Evolutionary conservation across 2,888 invertebrate species (phyloP).

Genomic region (Rotaria socialis): DNA sequence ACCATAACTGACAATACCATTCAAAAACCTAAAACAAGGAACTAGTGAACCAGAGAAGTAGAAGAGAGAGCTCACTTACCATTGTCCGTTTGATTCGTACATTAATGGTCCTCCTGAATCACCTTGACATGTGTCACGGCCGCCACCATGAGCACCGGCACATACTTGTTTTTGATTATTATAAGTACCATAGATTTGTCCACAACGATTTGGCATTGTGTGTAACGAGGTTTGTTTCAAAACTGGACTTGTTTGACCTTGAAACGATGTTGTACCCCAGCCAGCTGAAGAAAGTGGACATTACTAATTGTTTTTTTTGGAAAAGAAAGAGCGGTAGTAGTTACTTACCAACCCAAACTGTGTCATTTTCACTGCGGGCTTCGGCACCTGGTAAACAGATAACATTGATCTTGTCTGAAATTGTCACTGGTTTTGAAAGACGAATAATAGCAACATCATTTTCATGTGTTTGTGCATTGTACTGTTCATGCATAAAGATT

Average conservation of each 20-base stretch:
- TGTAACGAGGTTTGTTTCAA: not conserved
- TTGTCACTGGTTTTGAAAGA: not conserved
- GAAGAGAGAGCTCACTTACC: not conserved
- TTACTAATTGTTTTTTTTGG: not conserved
- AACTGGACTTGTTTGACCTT: not conserved
- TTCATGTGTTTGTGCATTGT: not conserved
- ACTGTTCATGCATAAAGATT: slow-evolving; percentile 2
- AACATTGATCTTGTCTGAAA: not conserved
- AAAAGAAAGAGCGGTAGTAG: not conserved
- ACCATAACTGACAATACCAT: slow-evolving; percentile 17
- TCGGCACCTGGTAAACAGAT: not conserved
- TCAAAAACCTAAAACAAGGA: not conserved
- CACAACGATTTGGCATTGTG: not conserved
- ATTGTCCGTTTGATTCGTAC: not conserved
- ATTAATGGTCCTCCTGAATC: slow-evolving; percentile 10
- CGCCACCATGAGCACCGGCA: not conserved
- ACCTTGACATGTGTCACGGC: not conserved
- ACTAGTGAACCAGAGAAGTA: not conserved
- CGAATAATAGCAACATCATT: slow-evolving; percentile 20
- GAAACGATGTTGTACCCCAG: not conserved
- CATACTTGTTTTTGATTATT: not conserved
- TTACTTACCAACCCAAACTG: not conserved
- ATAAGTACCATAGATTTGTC: not conserved
- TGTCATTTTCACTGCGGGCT: not conserved
- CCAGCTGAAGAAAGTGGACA: not conserved